Base-by-base conservation (phyloP, 2,888 invertebrate genomes). In the Sussaba pulchella region DNA sequence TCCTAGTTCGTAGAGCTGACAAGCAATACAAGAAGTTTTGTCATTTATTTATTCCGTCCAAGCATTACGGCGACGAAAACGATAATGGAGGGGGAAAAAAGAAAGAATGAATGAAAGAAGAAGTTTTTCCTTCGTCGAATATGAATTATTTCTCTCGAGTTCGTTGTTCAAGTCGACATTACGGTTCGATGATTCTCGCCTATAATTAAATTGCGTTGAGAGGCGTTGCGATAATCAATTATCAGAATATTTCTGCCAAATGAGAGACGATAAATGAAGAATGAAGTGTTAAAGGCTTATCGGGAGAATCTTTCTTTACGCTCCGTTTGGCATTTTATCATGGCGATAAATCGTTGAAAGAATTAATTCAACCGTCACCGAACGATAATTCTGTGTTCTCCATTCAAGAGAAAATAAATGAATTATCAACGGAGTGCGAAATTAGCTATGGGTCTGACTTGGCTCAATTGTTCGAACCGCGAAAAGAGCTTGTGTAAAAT, bases 181-280 rank as follows among this genome's bases (percentile, higher is more conserved):
- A 47, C 59, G 26, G 39, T 31, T 57, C 73, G 57, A 63, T n/a
- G 14, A 5, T 63, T 24, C 54, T 74, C 70, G 39, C 74, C 67
- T 31, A 74, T 59, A 79, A 79, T 79, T 79, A 74, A 64, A 79
- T 45, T 74, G 50, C n/a, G 71, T 77, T 77, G 64, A 71, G n/a
- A n/a, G 45, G 19, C 57, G 64, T 50, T 54, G 14, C 41, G 47
- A 74, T 31, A 57, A 74, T 75, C 70, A 66, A 66, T 74, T 66
- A 59, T 26, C 31, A 31, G 47, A 64, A 78, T 78, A 78, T 74
- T 74, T 43, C 26, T 6, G 64, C 26, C 26, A 21, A 66, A 47
- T 39, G 9, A 41, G 17, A 10, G 47, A 31, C 24, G 39, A 14
- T 10, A n/a, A 54, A 45, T 39, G 31, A 39, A 45, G 21, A 36